Evolutionary conservation across 2,113 vertebrate genomes (phyloP), one percentile per base, ranked within the genome.

Genomic region (Pteronura brasiliensis): DNA sequence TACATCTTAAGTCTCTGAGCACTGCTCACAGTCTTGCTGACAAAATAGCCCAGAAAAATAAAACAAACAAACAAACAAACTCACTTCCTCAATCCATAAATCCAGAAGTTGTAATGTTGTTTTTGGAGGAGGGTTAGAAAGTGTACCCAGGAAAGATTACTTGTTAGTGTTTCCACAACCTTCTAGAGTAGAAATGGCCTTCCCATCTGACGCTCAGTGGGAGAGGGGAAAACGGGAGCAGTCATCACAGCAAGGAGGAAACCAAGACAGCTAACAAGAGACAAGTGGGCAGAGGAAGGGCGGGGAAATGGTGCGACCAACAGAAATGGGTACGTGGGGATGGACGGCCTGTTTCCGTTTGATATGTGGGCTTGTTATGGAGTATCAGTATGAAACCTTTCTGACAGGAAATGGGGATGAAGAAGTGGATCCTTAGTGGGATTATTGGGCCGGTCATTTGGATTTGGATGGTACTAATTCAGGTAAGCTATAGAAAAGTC

Each of bases 291-390:
- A 0, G 3, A 1, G 49, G 31, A 4, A 8, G 18, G 20, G 27
- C 9, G 3, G 14, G 55, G 34, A 44, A 21, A 39, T 0, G 27
- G 42, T 1, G 3, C 1, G 17, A 0, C 42, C 23, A 2, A 52
- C 29, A 25, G 55, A 81, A 44, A 27, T 1, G n/a, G 34, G 5
- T 14, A 29, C 12, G 3, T 17, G n/a, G n/a, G 34, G 89, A 63
- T 7, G 2, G 81, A 39, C 52, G n/a, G 8, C 42, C n/a, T 25
- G 9, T 25, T 91, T 42, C 49, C 23, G 14, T 25, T 49, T 44
- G 36, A 82, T 52, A 39, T 52, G 44, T 31, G 49, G 82, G 23
- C 36, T 39, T 0, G 4, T 39, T 18, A 11, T 4, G 17, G 49
- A 20, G 55, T 4, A 17, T 11, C 25, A 20, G 0, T 34, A n/a